Conservation (phyloP, 2,888 invertebrate species). For the Drosophila nigricruria region DNA sequence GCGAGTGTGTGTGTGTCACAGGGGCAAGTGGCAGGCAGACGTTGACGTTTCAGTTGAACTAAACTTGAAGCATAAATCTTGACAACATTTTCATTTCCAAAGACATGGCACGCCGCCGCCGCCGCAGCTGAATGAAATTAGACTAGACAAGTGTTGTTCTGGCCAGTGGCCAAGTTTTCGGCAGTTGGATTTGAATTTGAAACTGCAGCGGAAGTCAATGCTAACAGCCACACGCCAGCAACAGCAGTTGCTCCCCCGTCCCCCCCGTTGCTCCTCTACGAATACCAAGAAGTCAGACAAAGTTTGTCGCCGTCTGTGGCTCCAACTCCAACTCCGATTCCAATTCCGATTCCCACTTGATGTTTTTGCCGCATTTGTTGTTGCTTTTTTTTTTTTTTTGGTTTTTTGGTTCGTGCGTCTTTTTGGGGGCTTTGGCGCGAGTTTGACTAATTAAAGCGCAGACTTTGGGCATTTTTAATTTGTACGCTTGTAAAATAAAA, state of each 20-base stretch:
- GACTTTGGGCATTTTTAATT: constrained; percentile 81
- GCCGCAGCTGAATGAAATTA: constrained; percentile 52
- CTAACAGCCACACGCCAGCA: constrained; percentile 55
- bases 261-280: constrained; percentile 2
- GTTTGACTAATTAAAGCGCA: constrained; percentile 83
- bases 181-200: constrained; percentile 19
- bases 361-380: constrained; percentile 27
- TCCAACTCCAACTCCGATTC: constrained; percentile 30
- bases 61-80: constrained; percentile 69
- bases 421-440: constrained; percentile 77
- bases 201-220: constrained; percentile 70
- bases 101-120: constrained; percentile 27
- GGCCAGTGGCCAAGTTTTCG: constrained; percentile 48
- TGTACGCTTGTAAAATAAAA: constrained; percentile 81
- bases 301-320: constrained; percentile 60
- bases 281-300: constrained; percentile 75
- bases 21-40: constrained; percentile 70
- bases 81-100: constrained; percentile 63
- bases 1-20: constrained; percentile 42
- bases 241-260: constrained; percentile 5
- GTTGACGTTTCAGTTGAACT: constrained; percentile 38
- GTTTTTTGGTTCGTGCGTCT: constrained; percentile 65
- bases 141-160: constrained; percentile 71
- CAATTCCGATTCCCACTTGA: constrained; percentile 42
- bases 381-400: constrained; percentile 17